phyloP scores from a whole-genome alignment of 1,140 invertebrate genomes.

The Aricia agestis region DNA sequence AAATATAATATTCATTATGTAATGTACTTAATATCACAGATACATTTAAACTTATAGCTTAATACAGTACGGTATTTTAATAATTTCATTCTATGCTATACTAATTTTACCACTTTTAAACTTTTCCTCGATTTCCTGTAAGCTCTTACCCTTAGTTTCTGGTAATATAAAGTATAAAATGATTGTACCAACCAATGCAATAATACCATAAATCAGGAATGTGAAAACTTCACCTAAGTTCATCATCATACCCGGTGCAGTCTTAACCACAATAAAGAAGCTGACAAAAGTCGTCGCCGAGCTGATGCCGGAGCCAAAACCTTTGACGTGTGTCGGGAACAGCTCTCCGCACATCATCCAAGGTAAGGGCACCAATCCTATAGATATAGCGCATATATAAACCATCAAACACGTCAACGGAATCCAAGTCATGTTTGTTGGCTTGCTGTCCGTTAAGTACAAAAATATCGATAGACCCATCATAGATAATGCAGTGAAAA shows the following conservation, averaged over 20 bases:
- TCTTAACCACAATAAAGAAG: conserved; percentile 84
- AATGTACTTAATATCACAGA: conserved; percentile 47
- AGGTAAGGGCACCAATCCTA: conserved; percentile 80
- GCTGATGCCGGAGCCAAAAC: conserved; percentile 79
- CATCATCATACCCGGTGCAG: conserved; percentile 79
- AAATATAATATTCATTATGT: conserved; percentile 19
- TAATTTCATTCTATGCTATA: conserved; percentile 35
- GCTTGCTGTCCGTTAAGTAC: conserved; percentile 46
- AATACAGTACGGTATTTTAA: conserved; percentile 41
- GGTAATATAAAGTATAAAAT: conserved; percentile 83
- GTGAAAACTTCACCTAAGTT: conserved; percentile 77
- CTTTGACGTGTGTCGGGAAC: conserved; percentile 77
- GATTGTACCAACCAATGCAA: conserved; percentile 80
- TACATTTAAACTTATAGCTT: conserved; percentile 13
- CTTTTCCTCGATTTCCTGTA: conserved; percentile 84
- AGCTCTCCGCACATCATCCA: conserved; percentile 84
- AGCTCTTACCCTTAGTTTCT: conserved; percentile 86
- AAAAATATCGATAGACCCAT: conserved; percentile 68
- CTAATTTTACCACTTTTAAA: conserved; percentile 64
- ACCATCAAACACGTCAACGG: conserved; percentile 73
- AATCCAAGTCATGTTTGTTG: conserved; percentile 67
- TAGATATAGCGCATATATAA: conserved; percentile 77
- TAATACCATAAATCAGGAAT: conserved; percentile 82
- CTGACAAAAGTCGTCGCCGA: conserved; percentile 80
- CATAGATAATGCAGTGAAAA: conserved; percentile 76